Evolutionary conservation across 2,888 invertebrate genomes (phyloP).

Genomic region (Cynaeus angustus): DNA sequence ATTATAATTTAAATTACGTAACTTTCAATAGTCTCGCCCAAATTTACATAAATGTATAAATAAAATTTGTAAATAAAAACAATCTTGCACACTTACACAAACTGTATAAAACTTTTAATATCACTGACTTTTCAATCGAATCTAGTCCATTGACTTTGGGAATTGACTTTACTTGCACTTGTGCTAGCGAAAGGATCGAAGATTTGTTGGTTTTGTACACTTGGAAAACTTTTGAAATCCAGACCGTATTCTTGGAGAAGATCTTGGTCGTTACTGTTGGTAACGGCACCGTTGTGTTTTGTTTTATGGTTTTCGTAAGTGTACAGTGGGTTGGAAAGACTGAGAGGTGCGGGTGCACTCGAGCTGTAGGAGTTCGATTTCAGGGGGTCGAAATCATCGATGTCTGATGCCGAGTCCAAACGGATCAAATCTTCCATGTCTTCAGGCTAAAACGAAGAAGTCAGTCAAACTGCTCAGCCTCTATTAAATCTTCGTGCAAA

Average conservation of each 20-base stretch:
- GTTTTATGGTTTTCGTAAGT: slow-evolving; percentile 69
- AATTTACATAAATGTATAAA: slow-evolving; percentile 51
- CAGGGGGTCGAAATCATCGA: slow-evolving; percentile 81
- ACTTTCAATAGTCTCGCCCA: slow-evolving; percentile 18
- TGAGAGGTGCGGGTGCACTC: slow-evolving; percentile 71
- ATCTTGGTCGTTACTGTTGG: slow-evolving; percentile 76
- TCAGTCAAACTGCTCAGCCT: too few relatives aligned
- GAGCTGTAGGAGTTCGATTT: slow-evolving; percentile 69
- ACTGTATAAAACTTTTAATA: slow-evolving; percentile 39
- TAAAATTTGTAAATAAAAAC: slow-evolving; percentile 54
- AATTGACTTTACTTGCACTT: slow-evolving; percentile 69
- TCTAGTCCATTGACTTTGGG: slow-evolving; percentile 76
- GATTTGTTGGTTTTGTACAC: slow-evolving; percentile 64
- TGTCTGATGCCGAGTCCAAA: slow-evolving; percentile 78
- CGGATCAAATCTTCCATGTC: slow-evolving; percentile 78
- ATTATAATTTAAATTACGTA: slow-evolving; percentile 49
- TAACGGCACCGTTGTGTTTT: slow-evolving; percentile 71
- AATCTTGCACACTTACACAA: slow-evolving; percentile 50
- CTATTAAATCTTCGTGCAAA: too few relatives aligned
- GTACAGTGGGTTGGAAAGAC: slow-evolving; percentile 73
- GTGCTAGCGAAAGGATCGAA: slow-evolving; percentile 64
- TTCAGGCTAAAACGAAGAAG: slow-evolving; percentile 64
- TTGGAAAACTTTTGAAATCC: slow-evolving; percentile 76
- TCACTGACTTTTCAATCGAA: slow-evolving; percentile 71
- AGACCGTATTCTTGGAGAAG: slow-evolving; percentile 83